These are phyloP conservation scores for Geophilus truncorum DNA, from an alignment of 2,888 invertebrate genomes.

Conservation along the genomic window DNA sequence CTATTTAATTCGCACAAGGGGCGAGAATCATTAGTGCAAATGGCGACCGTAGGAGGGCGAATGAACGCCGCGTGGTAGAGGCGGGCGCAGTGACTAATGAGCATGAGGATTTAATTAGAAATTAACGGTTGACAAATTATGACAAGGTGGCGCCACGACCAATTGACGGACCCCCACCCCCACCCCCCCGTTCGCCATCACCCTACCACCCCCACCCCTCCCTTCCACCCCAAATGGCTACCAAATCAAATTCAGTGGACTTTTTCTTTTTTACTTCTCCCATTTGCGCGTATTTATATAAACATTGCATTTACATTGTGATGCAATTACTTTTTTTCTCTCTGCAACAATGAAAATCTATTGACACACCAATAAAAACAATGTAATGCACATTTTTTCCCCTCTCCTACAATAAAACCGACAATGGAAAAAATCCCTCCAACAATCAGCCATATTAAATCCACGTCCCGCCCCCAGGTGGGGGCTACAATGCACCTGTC, in stretches of 20 bases:
- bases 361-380: neutral
- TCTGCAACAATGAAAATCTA: neutral
- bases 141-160: slow-evolving; percentile 20
- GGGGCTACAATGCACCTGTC: slow-evolving; percentile 1
- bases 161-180: neutral
- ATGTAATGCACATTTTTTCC: neutral
- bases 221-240: neutral
- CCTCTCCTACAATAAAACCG: neutral
- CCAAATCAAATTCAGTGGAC: neutral
- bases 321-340: neutral
- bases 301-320: neutral
- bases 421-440: neutral
- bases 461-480: neutral
- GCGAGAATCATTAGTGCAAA: slow-evolving; percentile 15
- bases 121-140: slow-evolving; percentile 20
- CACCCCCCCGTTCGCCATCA: neutral
- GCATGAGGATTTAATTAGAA: slow-evolving; percentile 20
- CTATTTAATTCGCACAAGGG: neutral
- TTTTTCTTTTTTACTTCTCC: neutral
- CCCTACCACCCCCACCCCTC: neutral
- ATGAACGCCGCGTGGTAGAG: neutral
- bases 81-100: slow-evolving; percentile 20
- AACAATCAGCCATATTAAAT: slow-evolving; percentile 12
- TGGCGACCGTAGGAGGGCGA: slow-evolving; percentile 16
- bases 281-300: neutral